A percentile compares a stretch with the other conserved stretches of the same genome.
phyloP scores from a whole-genome alignment of 1,140 invertebrate genomes.

The Drosophila burlai region DNA sequence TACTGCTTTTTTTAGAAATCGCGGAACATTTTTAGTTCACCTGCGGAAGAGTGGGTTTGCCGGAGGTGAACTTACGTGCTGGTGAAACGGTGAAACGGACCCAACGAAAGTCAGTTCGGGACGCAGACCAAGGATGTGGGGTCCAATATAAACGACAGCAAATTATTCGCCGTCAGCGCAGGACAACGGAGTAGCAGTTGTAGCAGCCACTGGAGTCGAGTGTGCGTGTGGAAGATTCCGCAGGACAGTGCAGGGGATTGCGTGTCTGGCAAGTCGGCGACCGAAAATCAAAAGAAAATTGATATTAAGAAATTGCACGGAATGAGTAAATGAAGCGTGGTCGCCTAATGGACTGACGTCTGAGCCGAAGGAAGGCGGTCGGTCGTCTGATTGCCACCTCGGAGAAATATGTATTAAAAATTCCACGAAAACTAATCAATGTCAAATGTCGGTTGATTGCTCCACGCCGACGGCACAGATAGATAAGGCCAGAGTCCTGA shows the following conservation, averaged over 20 bases:
- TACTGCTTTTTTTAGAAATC: background rate
- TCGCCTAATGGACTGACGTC: slow-evolving; percentile 72
- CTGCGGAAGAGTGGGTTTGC: slow-evolving; percentile 9
- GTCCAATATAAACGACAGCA: slow-evolving; percentile 58
- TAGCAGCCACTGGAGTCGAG: slow-evolving; percentile 7
- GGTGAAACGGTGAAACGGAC: slow-evolving; percentile 30
- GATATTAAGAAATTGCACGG: slow-evolving; percentile 82
- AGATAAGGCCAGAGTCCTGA: slow-evolving; percentile 43
- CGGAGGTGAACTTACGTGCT: slow-evolving; percentile 43
- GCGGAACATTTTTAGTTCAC: slow-evolving; percentile 32
- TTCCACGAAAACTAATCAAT: slow-evolving; percentile 83
- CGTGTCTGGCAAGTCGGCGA: slow-evolving; percentile 50
- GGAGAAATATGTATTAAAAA: slow-evolving; percentile 71
- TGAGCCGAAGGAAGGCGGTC: slow-evolving; percentile 22
- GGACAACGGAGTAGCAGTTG: slow-evolving; percentile 9
- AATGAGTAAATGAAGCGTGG: slow-evolving; percentile 81
- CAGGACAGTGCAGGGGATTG: slow-evolving; percentile 54
- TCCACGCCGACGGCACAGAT: slow-evolving; percentile 48
- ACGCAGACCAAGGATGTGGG: slow-evolving; percentile 13
- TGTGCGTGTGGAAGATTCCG: slow-evolving; percentile 52
- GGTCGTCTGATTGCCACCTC: slow-evolving; percentile 36
- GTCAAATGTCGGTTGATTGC: slow-evolving; percentile 75
- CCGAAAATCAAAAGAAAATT: slow-evolving; percentile 62
- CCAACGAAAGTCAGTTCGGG: slow-evolving; percentile 21
- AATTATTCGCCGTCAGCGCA: slow-evolving; percentile 68